A percentile compares a stretch with the other conserved stretches of the same genome.
Evolutionary conservation across 2,888 invertebrate species (phyloP).

Genomic region (Cosmorhoe ocellata): DNA sequence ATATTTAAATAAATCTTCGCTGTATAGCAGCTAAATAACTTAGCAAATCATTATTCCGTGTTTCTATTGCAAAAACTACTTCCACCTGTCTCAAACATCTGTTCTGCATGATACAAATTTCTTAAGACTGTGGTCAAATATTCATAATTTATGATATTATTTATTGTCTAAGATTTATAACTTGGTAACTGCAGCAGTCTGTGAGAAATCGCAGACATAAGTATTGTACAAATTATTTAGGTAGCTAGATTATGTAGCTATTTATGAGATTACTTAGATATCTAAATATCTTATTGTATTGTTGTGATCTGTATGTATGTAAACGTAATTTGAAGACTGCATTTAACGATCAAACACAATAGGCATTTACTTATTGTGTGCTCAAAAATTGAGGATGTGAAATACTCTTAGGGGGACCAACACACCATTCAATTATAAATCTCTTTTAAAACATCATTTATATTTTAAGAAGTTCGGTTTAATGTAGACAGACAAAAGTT

Average conservation of each 20-base stretch:
- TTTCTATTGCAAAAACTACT: conserved; percentile 75
- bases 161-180: conserved; percentile 67
- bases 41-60: conserved; percentile 54
- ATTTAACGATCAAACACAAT: conserved; percentile 68
- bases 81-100: conserved; percentile 53
- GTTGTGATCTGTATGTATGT: conserved; percentile 74
- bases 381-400: conserved; percentile 20
- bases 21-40: conserved; percentile 65
- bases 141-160: conserved; percentile 76
- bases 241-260: conserved; percentile 69
- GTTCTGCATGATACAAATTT: conserved; percentile 62
- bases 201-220: conserved; percentile 62
- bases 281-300: conserved; percentile 68
- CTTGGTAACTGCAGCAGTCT: conserved; percentile 63
- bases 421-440: background rate
- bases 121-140: conserved; percentile 76
- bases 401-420: conserved; percentile 11
- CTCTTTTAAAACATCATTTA: too few species aligned
- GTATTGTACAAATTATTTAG: conserved; percentile 80
- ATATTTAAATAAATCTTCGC: too few species aligned
- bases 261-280: conserved; percentile 80
- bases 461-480: conserved; percentile 3
- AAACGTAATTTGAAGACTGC: conserved; percentile 73
- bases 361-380: conserved; percentile 42
- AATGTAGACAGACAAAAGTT: background rate